Evolutionary conservation across 1,140 invertebrate genomes (phyloP), one percentile per base, ranked within the genome.

Genomic region (Aphelenchoides avenae): DNA sequence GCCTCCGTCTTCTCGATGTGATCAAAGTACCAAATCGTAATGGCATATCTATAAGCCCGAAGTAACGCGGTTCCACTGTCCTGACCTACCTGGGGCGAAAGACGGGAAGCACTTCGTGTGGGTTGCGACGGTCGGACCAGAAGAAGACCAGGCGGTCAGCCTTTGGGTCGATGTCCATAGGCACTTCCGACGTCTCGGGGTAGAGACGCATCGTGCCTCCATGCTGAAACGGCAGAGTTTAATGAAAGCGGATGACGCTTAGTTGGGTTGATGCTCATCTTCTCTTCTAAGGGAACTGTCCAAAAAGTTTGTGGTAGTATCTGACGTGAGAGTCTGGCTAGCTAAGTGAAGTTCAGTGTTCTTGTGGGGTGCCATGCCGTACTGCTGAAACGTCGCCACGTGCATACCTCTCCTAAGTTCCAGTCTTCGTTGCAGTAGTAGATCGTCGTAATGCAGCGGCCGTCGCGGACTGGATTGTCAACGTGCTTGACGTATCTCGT

Each of bases 351-450:
- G 5, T 37, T 41, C 20, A 27, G 5, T 36, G 5, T 48, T 34
- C 29, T 48, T 42, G 18, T 48, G 20, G 18, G 26, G 15, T 57
- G 51, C 27, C 7, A n/a, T n/a, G n/a, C n/a, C n/a, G n/a, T n/a
- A n/a, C n/a, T 5, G 40, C 18, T 20, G 61, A 60, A 60, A 13
- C 43, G 13, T 58, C n/a, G 20, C 15, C 43, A 61, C 58, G 84
- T 68, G 84, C 82, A 20, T 85, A 51, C 48, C 9, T 51, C 48
- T n/a, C 31, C 48, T 83, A 78, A 39, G 22, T 91, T 84, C 91
- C 91, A 95, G 79, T 92, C 84, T 72, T 87, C 84, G 79, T 96
- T 96, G 40, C 94, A 82, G 80, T 96, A 96, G 80, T 95, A 95
- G 72, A 95, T 95, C 4, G 52, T 48, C 3, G 71, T 70, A 26